Base-by-base conservation (phyloP, 2,797 vertebrate genomes). In the Tapera naevia region DNA sequence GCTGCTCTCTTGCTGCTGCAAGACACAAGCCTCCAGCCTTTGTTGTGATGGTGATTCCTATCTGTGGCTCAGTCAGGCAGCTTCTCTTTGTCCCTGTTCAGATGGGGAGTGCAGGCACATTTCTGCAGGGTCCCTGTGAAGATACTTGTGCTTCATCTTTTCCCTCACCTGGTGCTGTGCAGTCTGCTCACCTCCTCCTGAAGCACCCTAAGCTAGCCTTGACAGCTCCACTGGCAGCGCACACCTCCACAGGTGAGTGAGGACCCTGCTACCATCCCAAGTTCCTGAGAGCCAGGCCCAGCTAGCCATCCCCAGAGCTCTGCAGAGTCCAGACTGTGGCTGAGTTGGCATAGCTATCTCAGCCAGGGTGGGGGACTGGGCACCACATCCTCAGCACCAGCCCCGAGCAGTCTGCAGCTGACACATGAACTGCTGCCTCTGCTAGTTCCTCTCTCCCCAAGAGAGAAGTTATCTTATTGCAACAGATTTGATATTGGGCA, bases 241-340 rank as follows among this genome's bases (percentile, higher is more conserved):
- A 0, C 9, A 22, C 13, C 16, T 69, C 45, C 19, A 15, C 11
- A 5, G 5, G 4, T 6, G 13, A 27, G 25, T 7, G 3, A 66
- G 33, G 37, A 62, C 30, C 28, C 53, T 19, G 10, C 17, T 58
- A 8, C 22, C 19, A 46, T 10, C 25, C 30, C 24, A n/a, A 39
- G 21, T 7, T 30, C 41, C 51, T n/a, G 65, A 48, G 4, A 50
- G 5, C 15, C 3, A 19, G 66, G 23, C 24, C 54, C 9, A 1
- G 28, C 8, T 33, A 51, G 23, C 14, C 6, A 17, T 22, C 13
- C 10, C 5, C 12, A 41, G 37, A 51, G 23, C 22, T 57, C 35
- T 46, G 18, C 13, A 3, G 13, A n/a, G 39, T 33, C 28, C 5
- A 1, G 18, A 21, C 7, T 2, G 1, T 2, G 3, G 30, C 18